Base-by-base conservation (phyloP, 2,888 invertebrate species). In the Cynaeus angustus region DNA sequence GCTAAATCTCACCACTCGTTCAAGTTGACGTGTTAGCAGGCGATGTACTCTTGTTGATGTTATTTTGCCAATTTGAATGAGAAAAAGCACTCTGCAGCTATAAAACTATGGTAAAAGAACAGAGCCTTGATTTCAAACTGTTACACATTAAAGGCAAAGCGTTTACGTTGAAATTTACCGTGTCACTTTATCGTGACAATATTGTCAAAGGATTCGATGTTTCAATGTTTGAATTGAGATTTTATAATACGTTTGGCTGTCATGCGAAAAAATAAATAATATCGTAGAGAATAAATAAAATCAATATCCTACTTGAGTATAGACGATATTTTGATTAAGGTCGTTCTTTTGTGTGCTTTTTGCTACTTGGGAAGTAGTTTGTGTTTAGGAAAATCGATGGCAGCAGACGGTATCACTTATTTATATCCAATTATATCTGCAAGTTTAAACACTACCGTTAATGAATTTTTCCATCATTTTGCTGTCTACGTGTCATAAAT, bases 1-100 rank as follows among this genome's bases (percentile, higher is more conserved):
- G 59, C 59, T 61, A 69, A 68, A 73, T 74, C 72, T 75, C 72
- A 30, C 66, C 68, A 66, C 43, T 65, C 61, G 59, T 64, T 33
- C 59, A 66, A 69, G 62, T 68, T 64, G 64, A 71, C 71, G 52
- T 67, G 62, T 65, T 65, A 65, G 52, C 67, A 71, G 45, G 68
- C 68, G 68, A 68, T 68, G 68, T 61, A 37, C 68, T 66, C 52
- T 66, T 62, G 66, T 38, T 46, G 68, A 62, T 62, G 61, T 61
- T 65, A 55, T 30, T 65, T 28, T 21, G 1, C 14, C 55, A 43
- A 55, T 65, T 55, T 65, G 65, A 65, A 65, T 53, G 38, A 58
- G 56, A 58, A 48, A 56, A 66, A 66, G 66, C 66, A 56, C 53
- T 65, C 38, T 45, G 45, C 12, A 26, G 13, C 33, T 16, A n/a